Evolutionary conservation across 2,888 invertebrate species (phyloP).

Genomic region (Pyrgus malvae): DNA sequence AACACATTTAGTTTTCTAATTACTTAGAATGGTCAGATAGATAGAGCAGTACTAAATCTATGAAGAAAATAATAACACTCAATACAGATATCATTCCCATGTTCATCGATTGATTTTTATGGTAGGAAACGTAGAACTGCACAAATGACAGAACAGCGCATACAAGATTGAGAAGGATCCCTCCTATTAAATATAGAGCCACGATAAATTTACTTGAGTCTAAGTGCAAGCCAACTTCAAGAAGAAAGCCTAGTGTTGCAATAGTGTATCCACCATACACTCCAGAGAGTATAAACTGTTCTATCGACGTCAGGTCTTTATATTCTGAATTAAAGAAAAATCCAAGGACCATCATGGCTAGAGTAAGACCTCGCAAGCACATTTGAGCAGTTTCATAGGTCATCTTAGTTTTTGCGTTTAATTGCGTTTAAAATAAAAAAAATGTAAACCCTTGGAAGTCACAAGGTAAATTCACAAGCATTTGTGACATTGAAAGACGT

Average conservation of each 20-base stretch:
- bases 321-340: conserved; percentile 50
- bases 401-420: too few species aligned
- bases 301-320: conserved; percentile 36
- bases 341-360: conserved; percentile 46
- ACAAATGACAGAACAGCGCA: conserved; percentile 41
- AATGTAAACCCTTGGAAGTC: too few species aligned
- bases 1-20: not conserved
- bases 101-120: conserved; percentile 40
- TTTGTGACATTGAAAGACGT: too few species aligned
- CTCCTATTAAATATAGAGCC: conserved; percentile 40
- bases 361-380: conserved; percentile 46
- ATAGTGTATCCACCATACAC: conserved; percentile 49
- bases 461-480: too few species aligned
- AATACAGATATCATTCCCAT: conserved; percentile 46
- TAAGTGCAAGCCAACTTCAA: conserved; percentile 49
- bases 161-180: conserved; percentile 41
- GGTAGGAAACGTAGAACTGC: conserved; percentile 37
- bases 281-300: conserved; percentile 51
- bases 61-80: conserved; percentile 38
- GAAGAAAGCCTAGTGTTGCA: conserved; percentile 49
- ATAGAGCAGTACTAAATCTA: conserved; percentile 42
- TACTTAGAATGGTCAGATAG: conserved; percentile 5
- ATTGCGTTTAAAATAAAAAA: too few species aligned
- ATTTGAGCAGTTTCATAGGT: conserved; percentile 46
- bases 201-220: conserved; percentile 42